phyloP scores from a whole-genome alignment of 2,113 vertebrate genomes.

The Eudyptes chrysolophus region DNA sequence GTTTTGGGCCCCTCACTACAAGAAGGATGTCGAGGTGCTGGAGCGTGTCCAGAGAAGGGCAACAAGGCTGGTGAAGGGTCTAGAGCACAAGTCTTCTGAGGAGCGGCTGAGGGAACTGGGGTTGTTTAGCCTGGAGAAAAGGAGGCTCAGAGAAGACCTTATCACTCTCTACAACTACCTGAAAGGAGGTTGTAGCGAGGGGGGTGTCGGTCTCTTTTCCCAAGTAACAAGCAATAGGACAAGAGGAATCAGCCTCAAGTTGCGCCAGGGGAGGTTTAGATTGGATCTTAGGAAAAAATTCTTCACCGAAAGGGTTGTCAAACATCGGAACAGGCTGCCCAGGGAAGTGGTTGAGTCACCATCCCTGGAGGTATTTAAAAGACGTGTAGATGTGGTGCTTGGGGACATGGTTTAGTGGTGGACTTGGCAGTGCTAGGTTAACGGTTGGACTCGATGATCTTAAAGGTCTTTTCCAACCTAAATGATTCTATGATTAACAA shows the following conservation, averaged over 20 bases:
- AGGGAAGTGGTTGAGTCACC: not conserved
- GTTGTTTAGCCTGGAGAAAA: no score
- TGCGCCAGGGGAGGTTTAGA: not conserved
- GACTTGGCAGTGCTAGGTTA: not conserved
- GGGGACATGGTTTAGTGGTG: not conserved
- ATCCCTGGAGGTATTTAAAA: not conserved
- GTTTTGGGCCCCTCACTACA: no score
- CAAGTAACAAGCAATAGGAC: not conserved
- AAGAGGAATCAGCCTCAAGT: not conserved
- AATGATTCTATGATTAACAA: not conserved
- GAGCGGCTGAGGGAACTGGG: no score
- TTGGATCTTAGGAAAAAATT: not conserved
- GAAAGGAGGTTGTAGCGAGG: no score
- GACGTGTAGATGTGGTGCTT: not conserved
- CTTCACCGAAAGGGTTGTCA: not conserved
- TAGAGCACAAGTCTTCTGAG: no score
- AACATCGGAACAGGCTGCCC: not conserved
- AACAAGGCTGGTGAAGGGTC: no score
- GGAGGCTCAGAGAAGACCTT: no score
- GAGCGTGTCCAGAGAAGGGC: no score
- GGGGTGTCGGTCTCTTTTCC: not conserved
- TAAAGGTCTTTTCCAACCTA: not conserved
- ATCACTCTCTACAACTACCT: not conserved
- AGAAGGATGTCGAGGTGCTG: no score
- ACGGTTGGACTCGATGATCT: fast-evolving